phyloP scores from a whole-genome alignment of 2,797 vertebrate genomes.

The Phaenicophaeus curvirostris region DNA sequence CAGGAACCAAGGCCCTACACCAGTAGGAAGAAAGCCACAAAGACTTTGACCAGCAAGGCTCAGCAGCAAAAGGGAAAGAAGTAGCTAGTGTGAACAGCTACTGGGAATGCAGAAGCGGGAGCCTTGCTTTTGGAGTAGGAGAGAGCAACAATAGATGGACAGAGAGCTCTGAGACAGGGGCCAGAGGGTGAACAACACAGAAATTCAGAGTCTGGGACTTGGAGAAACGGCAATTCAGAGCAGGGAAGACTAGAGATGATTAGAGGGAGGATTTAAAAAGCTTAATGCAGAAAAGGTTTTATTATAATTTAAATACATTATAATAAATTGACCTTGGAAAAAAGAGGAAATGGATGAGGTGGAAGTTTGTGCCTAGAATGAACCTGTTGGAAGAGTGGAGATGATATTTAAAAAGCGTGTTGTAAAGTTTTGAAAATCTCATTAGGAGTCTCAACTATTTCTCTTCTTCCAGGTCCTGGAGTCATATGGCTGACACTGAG shows the following conservation, averaged over 20 bases:
- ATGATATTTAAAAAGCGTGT: neutral
- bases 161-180: neutral
- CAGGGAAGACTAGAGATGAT: neutral
- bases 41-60: neutral
- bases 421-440: neutral
- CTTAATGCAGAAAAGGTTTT: neutral
- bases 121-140: neutral
- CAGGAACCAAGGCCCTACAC: neutral
- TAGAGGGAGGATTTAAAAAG: neutral
- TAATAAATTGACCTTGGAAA: conserved; percentile 9
- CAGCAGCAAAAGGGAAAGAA: neutral
- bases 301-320: neutral
- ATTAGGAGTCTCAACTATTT: neutral
- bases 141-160: neutral
- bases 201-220: neutral
- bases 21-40: neutral
- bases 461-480: neutral
- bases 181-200: neutral
- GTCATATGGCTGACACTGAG: neutral
- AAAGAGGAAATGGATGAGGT: neutral
- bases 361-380: neutral
- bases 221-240: neutral
- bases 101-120: neutral
- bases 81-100: neutral
- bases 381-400: neutral